These are phyloP conservation scores for Drosophila auraria DNA, from an alignment of 1,140 invertebrate species.

Conservation along the genomic window DNA sequence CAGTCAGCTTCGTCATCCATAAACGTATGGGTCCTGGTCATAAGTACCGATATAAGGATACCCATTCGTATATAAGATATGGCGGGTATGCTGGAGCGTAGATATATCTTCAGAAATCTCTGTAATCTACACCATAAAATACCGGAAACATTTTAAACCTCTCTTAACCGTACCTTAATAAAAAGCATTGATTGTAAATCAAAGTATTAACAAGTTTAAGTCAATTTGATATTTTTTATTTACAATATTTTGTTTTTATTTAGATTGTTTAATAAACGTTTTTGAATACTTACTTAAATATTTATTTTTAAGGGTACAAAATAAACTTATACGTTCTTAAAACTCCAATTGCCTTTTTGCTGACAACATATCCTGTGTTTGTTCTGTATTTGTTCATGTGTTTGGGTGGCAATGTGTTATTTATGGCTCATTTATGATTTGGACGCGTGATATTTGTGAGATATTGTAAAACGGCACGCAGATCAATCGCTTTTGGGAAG, in stretches of 20 bases:
- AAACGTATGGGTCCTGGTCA: slow-evolving; percentile 53
- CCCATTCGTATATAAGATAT: neutral
- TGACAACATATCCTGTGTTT: slow-evolving; percentile 23
- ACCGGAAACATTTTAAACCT: too few relatives aligned
- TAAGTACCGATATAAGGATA: slow-evolving; percentile 42
- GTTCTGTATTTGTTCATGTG: slow-evolving; percentile 32
- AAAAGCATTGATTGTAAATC: too few relatives aligned
- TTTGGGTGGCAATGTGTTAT: slow-evolving; percentile 77
- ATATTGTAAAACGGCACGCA: slow-evolving; percentile 66
- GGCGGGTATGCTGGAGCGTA: neutral
- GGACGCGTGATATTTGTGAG: slow-evolving; percentile 70
- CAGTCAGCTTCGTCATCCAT: slow-evolving; percentile 45
- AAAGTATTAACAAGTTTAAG: too few relatives aligned
- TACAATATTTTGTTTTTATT: too few relatives aligned
- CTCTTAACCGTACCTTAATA: too few relatives aligned
- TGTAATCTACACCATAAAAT: too few relatives aligned
- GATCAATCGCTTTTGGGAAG: slow-evolving; percentile 19
- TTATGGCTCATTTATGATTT: slow-evolving; percentile 84
- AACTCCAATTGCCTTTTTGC: slow-evolving; percentile 1
- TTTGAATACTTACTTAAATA: neutral
- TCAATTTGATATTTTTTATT: neutral
- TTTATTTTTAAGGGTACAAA: slow-evolving; percentile 4
- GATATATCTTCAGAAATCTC: neutral
- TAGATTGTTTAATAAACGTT: neutral
- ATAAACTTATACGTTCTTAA: neutral